These are phyloP conservation scores for Erethizon dorsatum DNA, from an alignment of 2,797 vertebrate genomes.

Conservation along the genomic window DNA sequence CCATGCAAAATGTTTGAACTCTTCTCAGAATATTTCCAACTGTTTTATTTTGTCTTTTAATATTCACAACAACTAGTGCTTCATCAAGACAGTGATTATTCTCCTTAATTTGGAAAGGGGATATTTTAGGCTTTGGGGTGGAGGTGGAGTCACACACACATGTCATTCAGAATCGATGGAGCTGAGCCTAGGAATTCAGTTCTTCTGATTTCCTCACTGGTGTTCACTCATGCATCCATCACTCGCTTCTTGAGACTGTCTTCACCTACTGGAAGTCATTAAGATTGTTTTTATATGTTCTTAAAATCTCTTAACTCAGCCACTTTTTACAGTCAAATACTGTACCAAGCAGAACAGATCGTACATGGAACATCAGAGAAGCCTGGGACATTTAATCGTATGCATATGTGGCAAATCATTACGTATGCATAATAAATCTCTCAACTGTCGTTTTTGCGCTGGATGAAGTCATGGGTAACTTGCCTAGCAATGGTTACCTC, in stretches of 20 bases:
- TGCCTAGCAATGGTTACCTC: neutral
- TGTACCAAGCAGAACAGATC: neutral
- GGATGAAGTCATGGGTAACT: conserved; percentile 53
- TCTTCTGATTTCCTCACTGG: neutral
- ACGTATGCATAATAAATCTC: conserved; percentile 8
- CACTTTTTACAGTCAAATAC: conserved; percentile 38
- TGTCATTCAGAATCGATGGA: neutral
- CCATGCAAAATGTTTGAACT: neutral
- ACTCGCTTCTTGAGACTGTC: neutral
- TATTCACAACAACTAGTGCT: neutral
- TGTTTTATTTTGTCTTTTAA: neutral
- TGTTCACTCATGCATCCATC: neutral
- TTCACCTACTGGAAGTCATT: conserved; percentile 44
- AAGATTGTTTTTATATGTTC: neutral
- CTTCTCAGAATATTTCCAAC: neutral
- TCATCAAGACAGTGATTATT: neutral
- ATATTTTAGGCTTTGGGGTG: neutral
- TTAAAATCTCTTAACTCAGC: conserved; percentile 48
- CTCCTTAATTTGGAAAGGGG: neutral
- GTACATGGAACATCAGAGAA: neutral
- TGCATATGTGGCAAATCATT: conserved; percentile 51
- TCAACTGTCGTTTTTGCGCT: neutral
- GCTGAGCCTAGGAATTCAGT: neutral
- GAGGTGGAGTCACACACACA: neutral
- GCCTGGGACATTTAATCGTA: conserved; percentile 40